Evolutionary conservation across 2,888 invertebrate genomes (phyloP).

Genomic region (Geotrupes spiniger): DNA sequence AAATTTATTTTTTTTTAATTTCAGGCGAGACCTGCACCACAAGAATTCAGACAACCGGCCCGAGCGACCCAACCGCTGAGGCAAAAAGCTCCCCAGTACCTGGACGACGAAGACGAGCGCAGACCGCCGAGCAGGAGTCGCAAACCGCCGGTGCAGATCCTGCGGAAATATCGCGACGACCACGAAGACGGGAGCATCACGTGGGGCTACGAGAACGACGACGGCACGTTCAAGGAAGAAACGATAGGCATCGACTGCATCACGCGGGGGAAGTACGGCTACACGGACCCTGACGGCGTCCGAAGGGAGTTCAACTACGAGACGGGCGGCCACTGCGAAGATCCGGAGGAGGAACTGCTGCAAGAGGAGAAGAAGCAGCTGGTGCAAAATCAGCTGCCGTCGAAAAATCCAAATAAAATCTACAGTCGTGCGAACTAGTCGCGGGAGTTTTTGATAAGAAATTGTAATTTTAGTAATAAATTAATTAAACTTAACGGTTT

Average conservation of each 20-base stretch:
- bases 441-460: too few relatives aligned
- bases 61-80: constrained; percentile 44
- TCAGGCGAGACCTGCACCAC: constrained; percentile 49
- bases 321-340: constrained; percentile 72
- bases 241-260: constrained; percentile 70
- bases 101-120: constrained; percentile 45
- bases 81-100: constrained; percentile 39
- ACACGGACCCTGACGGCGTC: constrained; percentile 79
- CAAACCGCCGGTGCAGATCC: constrained; percentile 48
- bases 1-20: neutral
- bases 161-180: constrained; percentile 68
- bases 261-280: constrained; percentile 75
- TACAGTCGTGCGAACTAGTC: neutral
- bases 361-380: constrained; percentile 20
- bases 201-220: constrained; percentile 87
- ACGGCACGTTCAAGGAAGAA: constrained; percentile 84
- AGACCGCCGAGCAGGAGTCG: constrained; percentile 36
- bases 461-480: constrained; percentile 5
- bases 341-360: constrained; percentile 44
- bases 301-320: constrained; percentile 80
- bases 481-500: neutral
- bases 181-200: constrained; percentile 79
- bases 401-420: constrained; percentile 23
- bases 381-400: constrained; percentile 7
- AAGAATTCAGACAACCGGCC: constrained; percentile 51